These are phyloP conservation scores for Ormyrus rosae DNA, from an alignment of 2,888 invertebrate genomes.

Conservation along the genomic window DNA sequence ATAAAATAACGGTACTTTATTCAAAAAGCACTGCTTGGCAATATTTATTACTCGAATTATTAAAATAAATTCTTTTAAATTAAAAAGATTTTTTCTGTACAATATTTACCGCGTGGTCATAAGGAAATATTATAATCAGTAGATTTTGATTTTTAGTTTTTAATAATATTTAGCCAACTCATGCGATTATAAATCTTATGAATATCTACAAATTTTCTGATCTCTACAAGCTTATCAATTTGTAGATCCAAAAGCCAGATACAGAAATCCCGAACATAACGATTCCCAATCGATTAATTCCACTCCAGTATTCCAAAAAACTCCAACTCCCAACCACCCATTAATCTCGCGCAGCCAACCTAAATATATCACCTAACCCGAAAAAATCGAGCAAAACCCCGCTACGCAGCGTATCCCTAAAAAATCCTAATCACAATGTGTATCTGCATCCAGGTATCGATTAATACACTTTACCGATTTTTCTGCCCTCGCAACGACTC, in stretches of 20 bases:
- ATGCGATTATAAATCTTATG: too few species aligned
- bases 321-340: slow-evolving; percentile 4
- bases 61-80: too few species aligned
- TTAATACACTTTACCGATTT: slow-evolving; percentile 53
- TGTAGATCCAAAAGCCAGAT: background rate
- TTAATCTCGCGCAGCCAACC: slow-evolving; percentile 20
- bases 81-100: too few species aligned
- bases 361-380: slow-evolving; percentile 19
- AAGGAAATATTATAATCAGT: too few species aligned
- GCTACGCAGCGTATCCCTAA: slow-evolving; percentile 5
- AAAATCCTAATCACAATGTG: slow-evolving; percentile 55
- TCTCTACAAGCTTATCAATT: too few species aligned
- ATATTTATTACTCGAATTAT: too few species aligned
- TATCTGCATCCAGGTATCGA: slow-evolving; percentile 49
- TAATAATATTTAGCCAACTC: too few species aligned
- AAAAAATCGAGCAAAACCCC: slow-evolving; percentile 3
- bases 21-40: too few species aligned
- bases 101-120: too few species aligned
- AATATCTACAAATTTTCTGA: too few species aligned
- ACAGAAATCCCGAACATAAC: slow-evolving; percentile 8
- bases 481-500: background rate
- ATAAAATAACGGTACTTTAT: too few species aligned
- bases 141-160: too few species aligned
- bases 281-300: slow-evolving; percentile 30
- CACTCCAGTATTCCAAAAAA: slow-evolving; percentile 19